Conservation (phyloP, 2,888 invertebrate genomes). For the Leptopterna dolabrata region DNA sequence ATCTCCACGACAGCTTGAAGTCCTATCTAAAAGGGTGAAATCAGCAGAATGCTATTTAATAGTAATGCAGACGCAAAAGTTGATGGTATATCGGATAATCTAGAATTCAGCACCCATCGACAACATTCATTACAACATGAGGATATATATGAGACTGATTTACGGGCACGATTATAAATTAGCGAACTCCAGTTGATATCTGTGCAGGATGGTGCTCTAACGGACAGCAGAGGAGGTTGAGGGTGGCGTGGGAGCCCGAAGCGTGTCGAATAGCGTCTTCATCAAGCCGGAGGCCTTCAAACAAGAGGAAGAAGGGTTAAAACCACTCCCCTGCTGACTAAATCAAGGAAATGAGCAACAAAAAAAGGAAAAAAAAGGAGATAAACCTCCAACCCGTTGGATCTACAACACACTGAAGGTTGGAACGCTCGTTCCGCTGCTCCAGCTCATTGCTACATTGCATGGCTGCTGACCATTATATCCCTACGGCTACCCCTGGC, state of each 20-base stretch:
- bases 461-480: slow-evolving; percentile 27
- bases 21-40: no score
- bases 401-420: neutral
- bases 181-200: no score
- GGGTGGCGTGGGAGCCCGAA: neutral
- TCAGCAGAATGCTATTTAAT: no score
- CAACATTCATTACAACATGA: no score
- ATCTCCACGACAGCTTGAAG: no score
- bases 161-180: no score
- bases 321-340: slow-evolving; percentile 1
- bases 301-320: neutral
- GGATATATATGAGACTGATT: no score
- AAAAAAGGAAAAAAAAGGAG: neutral
- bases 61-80: no score
- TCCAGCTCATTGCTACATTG: slow-evolving; percentile 23
- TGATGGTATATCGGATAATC: no score
- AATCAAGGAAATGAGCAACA: slow-evolving; percentile 13
- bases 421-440: neutral
- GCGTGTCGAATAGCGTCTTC: slow-evolving; percentile 40
- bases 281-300: neutral
- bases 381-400: neutral
- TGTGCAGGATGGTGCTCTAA: neutral
- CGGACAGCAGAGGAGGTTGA: neutral
- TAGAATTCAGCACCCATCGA: no score
- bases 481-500: neutral